Percentiles rank a stretch among this genome's conserved stretches.
Evolutionary conservation across 2,888 invertebrate genomes (phyloP).

Genomic region (Melanotus villosus): DNA sequence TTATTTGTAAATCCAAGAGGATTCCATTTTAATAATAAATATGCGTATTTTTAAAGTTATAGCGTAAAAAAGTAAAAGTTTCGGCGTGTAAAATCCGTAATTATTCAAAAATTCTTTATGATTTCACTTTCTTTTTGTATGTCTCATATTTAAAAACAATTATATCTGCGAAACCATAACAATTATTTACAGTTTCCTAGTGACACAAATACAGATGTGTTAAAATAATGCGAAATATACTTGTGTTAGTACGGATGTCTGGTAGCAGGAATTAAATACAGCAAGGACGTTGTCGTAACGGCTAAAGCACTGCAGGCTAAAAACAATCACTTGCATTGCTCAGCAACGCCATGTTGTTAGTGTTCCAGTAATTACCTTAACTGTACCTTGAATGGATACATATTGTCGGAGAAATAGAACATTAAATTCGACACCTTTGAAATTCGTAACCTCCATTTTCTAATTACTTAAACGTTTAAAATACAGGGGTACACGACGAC

Average conservation of each 20-base stretch:
- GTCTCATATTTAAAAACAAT: not conserved
- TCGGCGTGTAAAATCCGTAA: no score
- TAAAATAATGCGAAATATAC: constrained; percentile 1
- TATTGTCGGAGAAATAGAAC: constrained; percentile 1
- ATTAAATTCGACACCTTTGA: not conserved
- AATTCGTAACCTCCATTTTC: constrained; percentile 3
- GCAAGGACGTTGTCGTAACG: constrained; percentile 58
- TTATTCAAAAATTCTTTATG: no score
- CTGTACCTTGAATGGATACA: constrained; percentile 28
- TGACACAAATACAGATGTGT: constrained; percentile 5
- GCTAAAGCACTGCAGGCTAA: constrained; percentile 51
- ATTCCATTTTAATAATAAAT: no score
- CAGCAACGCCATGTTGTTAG: constrained; percentile 38
- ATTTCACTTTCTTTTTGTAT: not conserved
- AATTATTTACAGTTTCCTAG: not conserved
- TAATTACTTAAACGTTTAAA: no score
- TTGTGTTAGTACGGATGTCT: constrained; percentile 13
- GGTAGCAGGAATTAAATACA: constrained; percentile 35
- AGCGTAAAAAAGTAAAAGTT: no score
- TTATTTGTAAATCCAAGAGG: no score
- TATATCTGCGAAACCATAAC: not conserved
- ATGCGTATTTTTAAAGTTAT: no score
- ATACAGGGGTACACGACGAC: no score
- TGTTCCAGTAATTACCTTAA: constrained; percentile 6
- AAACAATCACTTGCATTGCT: constrained; percentile 47